Base-by-base conservation (phyloP, 2,888 invertebrate species). In the Cataglyphis livida region DNA sequence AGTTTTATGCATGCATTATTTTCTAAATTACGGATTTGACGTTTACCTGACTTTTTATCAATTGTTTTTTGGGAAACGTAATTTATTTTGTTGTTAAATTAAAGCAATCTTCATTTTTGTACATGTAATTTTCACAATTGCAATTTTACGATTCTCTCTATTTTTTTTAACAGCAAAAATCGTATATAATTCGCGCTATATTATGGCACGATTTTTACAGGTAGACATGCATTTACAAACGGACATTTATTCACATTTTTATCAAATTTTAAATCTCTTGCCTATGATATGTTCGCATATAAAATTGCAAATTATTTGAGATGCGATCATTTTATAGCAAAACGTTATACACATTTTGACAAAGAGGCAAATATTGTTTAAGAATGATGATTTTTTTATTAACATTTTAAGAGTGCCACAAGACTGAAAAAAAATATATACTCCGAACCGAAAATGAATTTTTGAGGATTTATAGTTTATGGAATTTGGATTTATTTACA, bases 401-500 rank as follows among this genome's bases (percentile, higher is more conserved):
- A 76, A 61, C 38, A 38, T 59, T 35, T 35, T 38, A 82, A 78
- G 28, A 7, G 61, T 61, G 68, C 41, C 10, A 18, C n/a, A 82
- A 82, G 82, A 82, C 82, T 82, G 78, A 82, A 76, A 38, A 48
- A 25, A 35, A 54, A 38, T 35, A 54, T 32, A 32, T 35, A 64
- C 54, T 81, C 25, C 25, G 41, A 51, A 51, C n/a, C 35, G 25
- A 82, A 68, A 78, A 51, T 35, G 32, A 48, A 82, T 21, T 61
- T 66, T 82, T 82, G 35, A 79, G 61, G 66, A 82, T 18, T 66
- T 76, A 82, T 59, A 61, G 28, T 82, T 15, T 76, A 68, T n/a
- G 61, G 35, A 61, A 65, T 82, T 78, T 82, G 51, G 76, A 82
- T 76, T 82, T 76, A 76, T 82, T 82, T 82, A 82, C 76, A 76